These are phyloP conservation scores for Rhabdornis inornatus DNA, from an alignment of 2,113 vertebrate genomes.

Conservation along the genomic window DNA sequence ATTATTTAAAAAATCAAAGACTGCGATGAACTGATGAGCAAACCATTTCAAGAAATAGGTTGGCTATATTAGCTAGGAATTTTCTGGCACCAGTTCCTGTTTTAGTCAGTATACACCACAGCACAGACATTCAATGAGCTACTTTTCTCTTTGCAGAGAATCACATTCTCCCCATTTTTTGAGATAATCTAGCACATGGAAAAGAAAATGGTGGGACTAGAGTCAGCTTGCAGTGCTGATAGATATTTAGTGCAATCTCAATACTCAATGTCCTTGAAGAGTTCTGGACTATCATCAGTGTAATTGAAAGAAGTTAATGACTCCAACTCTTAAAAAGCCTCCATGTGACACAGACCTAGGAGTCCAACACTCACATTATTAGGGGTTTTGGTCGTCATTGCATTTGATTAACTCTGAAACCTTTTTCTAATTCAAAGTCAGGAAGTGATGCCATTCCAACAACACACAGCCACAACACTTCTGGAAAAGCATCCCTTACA, in stretches of 20 bases:
- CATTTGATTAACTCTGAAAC: not conserved
- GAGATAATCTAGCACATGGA: not conserved
- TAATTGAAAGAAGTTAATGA: not conserved
- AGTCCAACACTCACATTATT: not conserved
- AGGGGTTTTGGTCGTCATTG: not conserved
- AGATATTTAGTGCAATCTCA: not conserved
- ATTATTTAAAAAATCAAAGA: not conserved
- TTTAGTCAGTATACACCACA: not conserved
- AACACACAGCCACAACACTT: not conserved
- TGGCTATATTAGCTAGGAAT: conserved; percentile 11
- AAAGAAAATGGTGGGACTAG: not conserved
- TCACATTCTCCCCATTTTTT: not conserved
- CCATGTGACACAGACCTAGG: not conserved
- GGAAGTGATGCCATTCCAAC: not conserved
- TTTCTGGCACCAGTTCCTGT: conserved; percentile 3
- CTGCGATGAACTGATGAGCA: not conserved
- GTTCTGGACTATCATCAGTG: not conserved
- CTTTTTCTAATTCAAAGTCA: not conserved
- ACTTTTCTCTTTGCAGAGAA: not conserved
- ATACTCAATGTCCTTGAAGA: not conserved
- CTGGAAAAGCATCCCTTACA: not conserved
- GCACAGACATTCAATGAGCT: not conserved
- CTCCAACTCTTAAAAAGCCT: not conserved
- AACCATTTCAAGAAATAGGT: conserved; percentile 3
- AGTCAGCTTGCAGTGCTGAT: not conserved